phyloP scores from a whole-genome alignment of 1,140 invertebrate species.

The Asobara japonica region DNA sequence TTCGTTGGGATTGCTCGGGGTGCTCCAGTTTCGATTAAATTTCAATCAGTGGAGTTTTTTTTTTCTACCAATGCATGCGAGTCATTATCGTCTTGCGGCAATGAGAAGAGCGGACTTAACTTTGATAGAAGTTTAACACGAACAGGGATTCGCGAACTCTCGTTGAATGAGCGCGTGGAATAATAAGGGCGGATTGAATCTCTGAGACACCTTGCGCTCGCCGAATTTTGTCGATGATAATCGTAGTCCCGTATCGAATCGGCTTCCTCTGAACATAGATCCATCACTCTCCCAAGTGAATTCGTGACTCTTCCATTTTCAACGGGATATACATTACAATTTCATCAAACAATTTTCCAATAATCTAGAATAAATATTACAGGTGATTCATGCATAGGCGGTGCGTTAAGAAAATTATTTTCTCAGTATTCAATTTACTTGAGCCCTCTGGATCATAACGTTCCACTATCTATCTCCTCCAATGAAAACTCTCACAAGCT shows the following conservation, averaged over 20 bases:
- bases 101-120: background rate
- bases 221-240: background rate
- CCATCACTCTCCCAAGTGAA: background rate
- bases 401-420: no score
- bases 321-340: no score
- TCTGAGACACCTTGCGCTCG: background rate
- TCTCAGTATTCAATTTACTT: background rate
- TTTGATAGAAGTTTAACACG: background rate
- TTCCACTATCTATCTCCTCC: background rate
- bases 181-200: conserved; percentile 1
- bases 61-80: background rate
- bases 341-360: no score
- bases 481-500: background rate
- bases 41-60: background rate
- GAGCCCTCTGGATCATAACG: background rate
- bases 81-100: background rate
- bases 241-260: no score
- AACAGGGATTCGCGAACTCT: background rate
- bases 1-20: background rate
- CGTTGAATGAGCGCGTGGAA: background rate
- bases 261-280: no score
- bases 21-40: conserved; percentile 3
- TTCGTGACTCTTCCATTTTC: background rate
- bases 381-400: no score
- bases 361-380: no score